Base-by-base conservation (phyloP, 30 jellyfish, hydroid and myxozoan genomes). In the Turritopsis rubra region DNA sequence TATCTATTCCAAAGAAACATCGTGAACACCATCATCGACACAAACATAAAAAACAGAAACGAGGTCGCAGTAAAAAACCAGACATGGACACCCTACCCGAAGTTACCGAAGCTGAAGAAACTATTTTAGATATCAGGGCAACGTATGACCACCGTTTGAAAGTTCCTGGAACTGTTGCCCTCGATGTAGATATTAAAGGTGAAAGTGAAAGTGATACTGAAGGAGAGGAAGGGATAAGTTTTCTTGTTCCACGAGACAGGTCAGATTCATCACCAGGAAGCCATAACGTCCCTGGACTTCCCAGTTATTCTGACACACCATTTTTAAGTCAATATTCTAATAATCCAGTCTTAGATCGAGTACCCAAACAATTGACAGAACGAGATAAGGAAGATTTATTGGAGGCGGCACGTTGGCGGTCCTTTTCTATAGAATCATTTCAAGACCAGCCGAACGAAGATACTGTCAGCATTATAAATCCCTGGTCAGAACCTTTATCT, bases 1-100 rank as follows among this genome's bases (percentile, higher is more conserved):
- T 72, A 0, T 77, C 13, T 52, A 81, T 24, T 24, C 73, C 73
- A 53, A 88, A 79, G 53, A 82, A 79, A 60, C 97, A 88, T 53
- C 97, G 85, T 73, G 92, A 84, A 16, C 96, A 88, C 28, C 76
- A 86, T 41, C 89, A 54, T 21, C 90, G 80, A 22, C 85, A 79
- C 0, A 1, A 26, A 0, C 83, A 80, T 21, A 60, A 60, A 71
- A 53, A 74, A 65, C 94, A 71, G 71, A 75, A 72, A 19, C 24
- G 72, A 20, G 82, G 81, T 25, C 90, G 79, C 22, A 83, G 90
- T 23, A 52, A 75, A 16, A 83, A 83, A 28, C 90, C 88, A 28
- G 77, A 83, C 77, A 75, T 72, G 87, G 89, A 72, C 27, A 72
- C 87, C 9, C 60, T 83, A 9, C 90, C 90, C 21, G 90, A 83